Evolutionary conservation across 2,113 vertebrate genomes (phyloP), one percentile per base, ranked within the genome.

Genomic region (Eulemur rufifrons): DNA sequence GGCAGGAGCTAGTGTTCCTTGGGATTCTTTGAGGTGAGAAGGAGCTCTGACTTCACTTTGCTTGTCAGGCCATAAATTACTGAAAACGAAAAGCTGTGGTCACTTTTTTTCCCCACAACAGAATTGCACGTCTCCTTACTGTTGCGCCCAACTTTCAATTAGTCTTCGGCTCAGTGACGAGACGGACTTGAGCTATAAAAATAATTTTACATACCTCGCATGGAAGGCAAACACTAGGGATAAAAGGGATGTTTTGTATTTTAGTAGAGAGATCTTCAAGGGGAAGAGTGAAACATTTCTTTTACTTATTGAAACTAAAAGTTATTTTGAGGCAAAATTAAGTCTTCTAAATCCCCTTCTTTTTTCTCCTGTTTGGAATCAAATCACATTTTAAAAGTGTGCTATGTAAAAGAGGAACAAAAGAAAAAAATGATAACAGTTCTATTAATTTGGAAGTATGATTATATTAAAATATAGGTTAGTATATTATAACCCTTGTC

Each of bases 271-370:
- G 54, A 80, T 74, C 17, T 74, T 93, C 17, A 89, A 94, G 93
- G 42, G 8, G 34, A 77, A 80, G 45, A 86, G 37, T 68, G 37
- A 61, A 96, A 91, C 71, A 74, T 63, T 47, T 54, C 61, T 83
- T 34, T 66, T 32, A 59, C 39, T 94, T 84, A 73, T 1, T 63
- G 45, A 84, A 93, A 74, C n/a, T 61, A 20, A 50, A 83, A 92
- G 64, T 95, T 94, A 59, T 37, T 91, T 94, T 91, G 84, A 92
- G n/a, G 45, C 47, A 93, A 73, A 96, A 59, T 45, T 64, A 77
- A 77, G 17, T 86, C 37, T 86, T 73, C 25, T 71, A 37, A 88
- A 10, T 39, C 20, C 8, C 47, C 10, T 54, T 52, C 18, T 78
- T 78, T n/a, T 71, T 81, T 29, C 8, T 80, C 66, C 77, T 27